Base-by-base conservation (phyloP, 2,113 vertebrate species). In the Macrotus californicus region DNA sequence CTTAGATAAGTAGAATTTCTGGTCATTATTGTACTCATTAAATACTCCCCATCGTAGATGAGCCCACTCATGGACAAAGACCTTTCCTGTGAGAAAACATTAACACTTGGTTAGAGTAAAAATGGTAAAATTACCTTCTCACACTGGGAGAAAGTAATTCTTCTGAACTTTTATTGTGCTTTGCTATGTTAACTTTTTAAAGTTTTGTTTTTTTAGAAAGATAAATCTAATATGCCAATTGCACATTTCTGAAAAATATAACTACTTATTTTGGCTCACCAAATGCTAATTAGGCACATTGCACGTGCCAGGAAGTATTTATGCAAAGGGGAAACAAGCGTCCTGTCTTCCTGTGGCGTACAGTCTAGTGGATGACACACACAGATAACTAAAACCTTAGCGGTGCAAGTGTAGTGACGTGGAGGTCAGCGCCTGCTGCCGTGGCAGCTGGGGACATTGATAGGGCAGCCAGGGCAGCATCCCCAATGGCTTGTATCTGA, bases 31-130 rank as follows among this genome's bases (percentile, higher is more conserved):
- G 26, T 98, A 98, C 64, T 99, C 98, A 93, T 99, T 59, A 86
- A 97, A 98, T 7, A 99, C 97, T 0, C 98, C 98, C 98, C 98
- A 99, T 69, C 97, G 93, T 13, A 98, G 97, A 92, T 98, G 98
- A 96, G 98, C 98, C 98, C 98, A 99, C 87, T 99, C 98, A 11
- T 98, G 98, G 26, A 98, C 98, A 92, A 99, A 98, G 7, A 81
- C 96, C 90, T 61, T 98, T 54, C 95, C 98, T 99, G 87, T 72
- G 87, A 91, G 87, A 96, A 94, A 93, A 85, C 64, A 83, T 92
- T 14, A 88, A 81, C 6, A 83, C 7, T 7, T 19, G 39, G 83
- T 75, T 86, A 95, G 2, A 87, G 2, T 52, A 61, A 52, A 14
- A 61, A 84, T 54, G 26, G n/a, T 39, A 81, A 89, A 69, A 92